Base-by-base conservation (phyloP, 1,140 invertebrate species). In the Cepaea nemoralis region DNA sequence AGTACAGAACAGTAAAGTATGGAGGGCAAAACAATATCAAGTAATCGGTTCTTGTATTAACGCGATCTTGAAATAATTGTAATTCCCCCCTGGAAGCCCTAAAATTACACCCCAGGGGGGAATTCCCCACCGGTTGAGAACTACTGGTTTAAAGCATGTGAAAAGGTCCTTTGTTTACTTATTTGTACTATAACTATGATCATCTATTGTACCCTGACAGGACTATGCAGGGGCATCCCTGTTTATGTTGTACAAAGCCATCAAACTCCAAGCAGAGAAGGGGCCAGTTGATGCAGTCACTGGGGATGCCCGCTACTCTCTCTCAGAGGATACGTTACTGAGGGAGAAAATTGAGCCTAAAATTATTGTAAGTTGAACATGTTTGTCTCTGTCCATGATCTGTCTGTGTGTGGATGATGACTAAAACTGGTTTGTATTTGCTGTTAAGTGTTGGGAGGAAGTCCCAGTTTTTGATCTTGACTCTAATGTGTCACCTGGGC, bases 181-280 rank as follows among this genome's bases (percentile, higher is more conserved):
- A 22, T 14, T 55, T 2, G n/a, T 63, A 3, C 10, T 31, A 2
- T 63, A 6, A 63, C 27, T 31, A 63, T 31, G 3, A 22, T 55
- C 50, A 22, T 14, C 27, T 63, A 6, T 31, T 63, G 1, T 31
- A 31, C 33, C 59, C 2, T 63, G 12, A 85, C 94, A 97, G 88
- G 97, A 99, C 90, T 97, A 97, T 92, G 98, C 98, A 45, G 98
- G 98, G 42, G 97, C 99, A 88, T 97, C 97, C 59, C 93, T 99
- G 33, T 99, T 98, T 92, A 95, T 99, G 94, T 93, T 99, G 81
- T 99, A 98, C 93, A 95, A 97, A 92, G 98, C 98, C 80, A 98
- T 99, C 91, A 99, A 99, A 93, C 97, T 99, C 88, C 98, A 99
- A 93, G 98, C 99, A 71, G 98, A 99, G 92, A 99, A 99, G 93